phyloP scores from a whole-genome alignment of 2,888 invertebrate species.

The Papilio gigon region DNA sequence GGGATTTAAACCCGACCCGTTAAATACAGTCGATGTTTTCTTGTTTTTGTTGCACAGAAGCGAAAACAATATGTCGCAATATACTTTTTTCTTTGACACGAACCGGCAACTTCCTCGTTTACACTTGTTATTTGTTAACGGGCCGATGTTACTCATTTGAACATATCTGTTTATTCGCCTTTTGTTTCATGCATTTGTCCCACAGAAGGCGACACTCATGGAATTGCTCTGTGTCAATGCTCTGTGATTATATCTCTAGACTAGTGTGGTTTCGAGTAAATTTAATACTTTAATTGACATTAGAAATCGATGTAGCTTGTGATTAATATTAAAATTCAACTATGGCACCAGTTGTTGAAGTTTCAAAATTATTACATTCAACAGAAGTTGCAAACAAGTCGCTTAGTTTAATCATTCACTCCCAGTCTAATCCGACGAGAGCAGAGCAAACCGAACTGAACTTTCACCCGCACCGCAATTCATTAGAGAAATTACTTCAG shows the following conservation, averaged over 20 bases:
- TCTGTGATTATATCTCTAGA: no score
- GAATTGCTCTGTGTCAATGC: no score
- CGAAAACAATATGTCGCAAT: not conserved
- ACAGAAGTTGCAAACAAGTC: conserved; percentile 2
- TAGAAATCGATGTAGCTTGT: not conserved
- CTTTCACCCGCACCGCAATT: conserved; percentile 18
- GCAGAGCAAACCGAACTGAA: conserved; percentile 26
- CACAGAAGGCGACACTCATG: no score
- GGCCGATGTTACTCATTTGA: no score
- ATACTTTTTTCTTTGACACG: not conserved
- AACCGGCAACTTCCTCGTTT: not conserved
- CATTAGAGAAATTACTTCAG: conserved; percentile 27
- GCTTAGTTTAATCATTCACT: conserved; percentile 17
- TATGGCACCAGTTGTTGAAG: not conserved
- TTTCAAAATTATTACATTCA: conserved; percentile 4
- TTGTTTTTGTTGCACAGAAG: no score
- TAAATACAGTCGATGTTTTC: no score
- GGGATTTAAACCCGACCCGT: not conserved
- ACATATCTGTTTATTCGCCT: no score
- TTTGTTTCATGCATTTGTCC: no score
- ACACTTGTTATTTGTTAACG: not conserved
- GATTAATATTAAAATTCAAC: conserved; percentile 3
- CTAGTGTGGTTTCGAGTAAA: not conserved
- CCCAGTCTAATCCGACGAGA: conserved; percentile 2
- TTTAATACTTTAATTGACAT: not conserved